Conservation (phyloP, 2,797 vertebrate species). For the Lepidocolaptes lacrymiger region DNA sequence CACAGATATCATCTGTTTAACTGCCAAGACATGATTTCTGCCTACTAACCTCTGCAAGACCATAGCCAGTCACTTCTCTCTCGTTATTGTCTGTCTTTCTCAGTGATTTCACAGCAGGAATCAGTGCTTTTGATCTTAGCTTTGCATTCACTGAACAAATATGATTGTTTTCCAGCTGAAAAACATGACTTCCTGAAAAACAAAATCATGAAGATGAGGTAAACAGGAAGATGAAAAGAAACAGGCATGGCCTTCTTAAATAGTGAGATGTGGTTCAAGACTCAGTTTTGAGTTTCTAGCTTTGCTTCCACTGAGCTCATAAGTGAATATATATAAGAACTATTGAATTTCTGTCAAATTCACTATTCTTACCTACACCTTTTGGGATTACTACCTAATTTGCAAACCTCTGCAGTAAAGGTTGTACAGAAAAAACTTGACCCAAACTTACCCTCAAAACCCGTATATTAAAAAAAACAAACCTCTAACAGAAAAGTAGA, state of each 20-base stretch:
- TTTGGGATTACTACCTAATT: not conserved
- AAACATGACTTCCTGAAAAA: not conserved
- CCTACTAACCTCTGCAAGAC: not conserved
- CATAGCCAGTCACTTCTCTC: not conserved
- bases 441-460: not conserved
- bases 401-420: not conserved
- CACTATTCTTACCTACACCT: not conserved
- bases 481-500: not conserved
- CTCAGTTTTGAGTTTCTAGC: not conserved
- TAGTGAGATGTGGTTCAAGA: not conserved
- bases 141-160: not conserved
- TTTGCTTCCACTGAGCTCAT: not conserved
- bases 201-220: not conserved
- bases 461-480: not conserved
- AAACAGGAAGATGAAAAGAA: not conserved
- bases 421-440: not conserved
- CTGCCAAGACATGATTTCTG: not conserved
- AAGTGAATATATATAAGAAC: not conserved
- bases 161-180: not conserved
- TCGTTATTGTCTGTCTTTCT: not conserved
- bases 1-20: not conserved
- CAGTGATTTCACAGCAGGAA: not conserved
- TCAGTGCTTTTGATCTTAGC: not conserved
- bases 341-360: constrained; percentile 9
- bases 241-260: not conserved